A percentile compares a stretch with the other conserved stretches of the same genome.
These are phyloP conservation scores for Schlechtendalia chinensis DNA, from an alignment of 1,140 invertebrate genomes.

Conservation along the genomic window DNA sequence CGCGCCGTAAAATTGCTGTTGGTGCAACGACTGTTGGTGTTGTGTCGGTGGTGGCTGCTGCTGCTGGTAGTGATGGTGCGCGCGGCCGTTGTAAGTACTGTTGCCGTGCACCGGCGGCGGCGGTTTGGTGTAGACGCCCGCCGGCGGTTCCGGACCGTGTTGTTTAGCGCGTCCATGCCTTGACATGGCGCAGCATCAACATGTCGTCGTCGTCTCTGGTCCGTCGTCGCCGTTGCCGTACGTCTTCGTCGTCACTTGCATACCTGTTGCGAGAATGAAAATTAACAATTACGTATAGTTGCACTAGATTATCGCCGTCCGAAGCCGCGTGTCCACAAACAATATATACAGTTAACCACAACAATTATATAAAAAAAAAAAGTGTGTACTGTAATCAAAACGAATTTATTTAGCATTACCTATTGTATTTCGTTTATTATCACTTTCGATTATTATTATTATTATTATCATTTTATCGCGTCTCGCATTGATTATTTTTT, in stretches of 20 bases:
- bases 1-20: slow-evolving; percentile 17
- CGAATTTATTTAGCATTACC: no score
- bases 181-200: slow-evolving; percentile 32
- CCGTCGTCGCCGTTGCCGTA: neutral
- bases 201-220: slow-evolving; percentile 20
- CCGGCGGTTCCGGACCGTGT: slow-evolving; percentile 43
- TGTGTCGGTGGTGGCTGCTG: no score
- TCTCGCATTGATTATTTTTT: no score
- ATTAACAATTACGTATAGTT: no score
- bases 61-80: slow-evolving; percentile 1
- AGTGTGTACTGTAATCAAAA: no score
- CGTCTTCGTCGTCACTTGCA: neutral
- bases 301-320: no score
- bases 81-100: slow-evolving; percentile 40
- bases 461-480: no score
- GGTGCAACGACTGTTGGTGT: neutral
- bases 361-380: no score
- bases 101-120: slow-evolving; percentile 47
- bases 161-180: slow-evolving; percentile 46
- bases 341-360: no score
- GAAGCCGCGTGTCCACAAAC: no score
- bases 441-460: no score
- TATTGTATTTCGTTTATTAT: no score
- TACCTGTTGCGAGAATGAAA: neutral
- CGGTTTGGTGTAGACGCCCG: slow-evolving; percentile 34